These are phyloP conservation scores for Plagodis dolabraria DNA, from an alignment of 2,888 invertebrate genomes.

Conservation along the genomic window DNA sequence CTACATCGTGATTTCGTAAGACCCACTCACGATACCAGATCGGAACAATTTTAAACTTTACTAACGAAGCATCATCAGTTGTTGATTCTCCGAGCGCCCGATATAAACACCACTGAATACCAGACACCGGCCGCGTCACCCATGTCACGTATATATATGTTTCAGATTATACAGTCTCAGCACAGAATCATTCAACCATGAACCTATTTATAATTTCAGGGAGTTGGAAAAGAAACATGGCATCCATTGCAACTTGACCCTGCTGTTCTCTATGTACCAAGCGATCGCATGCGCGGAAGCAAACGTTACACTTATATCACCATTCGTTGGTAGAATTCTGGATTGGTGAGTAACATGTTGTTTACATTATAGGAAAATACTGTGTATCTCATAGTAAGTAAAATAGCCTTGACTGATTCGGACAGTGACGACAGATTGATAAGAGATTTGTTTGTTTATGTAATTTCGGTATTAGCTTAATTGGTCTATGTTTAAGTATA, in stretches of 20 bases:
- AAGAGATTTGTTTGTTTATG: no score
- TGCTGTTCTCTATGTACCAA: constrained; percentile 97
- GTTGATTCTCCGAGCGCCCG: no score
- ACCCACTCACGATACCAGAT: no score
- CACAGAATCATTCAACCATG: background rate
- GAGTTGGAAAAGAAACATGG: constrained; percentile 95
- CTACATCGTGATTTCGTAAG: no score
- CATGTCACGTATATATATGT: no score
- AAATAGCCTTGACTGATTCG: background rate
- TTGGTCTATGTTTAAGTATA: no score
- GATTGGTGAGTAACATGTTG: constrained; percentile 90
- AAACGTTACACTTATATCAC: constrained; percentile 98
- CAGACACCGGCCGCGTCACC: no score
- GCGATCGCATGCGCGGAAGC: constrained; percentile 99
- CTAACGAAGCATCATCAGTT: no score
- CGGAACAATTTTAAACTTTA: no score
- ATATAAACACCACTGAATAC: no score
- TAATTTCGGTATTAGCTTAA: no score
- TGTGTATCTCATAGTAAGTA: background rate
- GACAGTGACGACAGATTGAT: background rate
- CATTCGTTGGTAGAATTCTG: constrained; percentile 99
- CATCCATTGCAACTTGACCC: constrained; percentile 98
- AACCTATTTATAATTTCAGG: constrained; percentile 75
- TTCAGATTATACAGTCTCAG: no score
- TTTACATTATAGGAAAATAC: constrained; percentile 3